Conservation (phyloP, 2,797 vertebrate species). For the Zalophus californianus region DNA sequence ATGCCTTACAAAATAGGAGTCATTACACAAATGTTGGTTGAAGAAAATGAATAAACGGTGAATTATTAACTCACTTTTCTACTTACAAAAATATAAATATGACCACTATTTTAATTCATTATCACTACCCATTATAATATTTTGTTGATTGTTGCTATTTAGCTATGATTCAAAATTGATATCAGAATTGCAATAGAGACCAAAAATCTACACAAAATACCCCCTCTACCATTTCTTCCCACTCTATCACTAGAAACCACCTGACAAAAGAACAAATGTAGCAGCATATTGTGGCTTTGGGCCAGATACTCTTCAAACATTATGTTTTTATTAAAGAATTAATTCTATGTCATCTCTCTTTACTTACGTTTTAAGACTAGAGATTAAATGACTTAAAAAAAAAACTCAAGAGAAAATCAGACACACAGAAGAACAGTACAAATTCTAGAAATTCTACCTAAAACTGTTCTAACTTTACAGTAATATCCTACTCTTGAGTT, state of each 20-base stretch:
- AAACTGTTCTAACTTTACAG: neutral
- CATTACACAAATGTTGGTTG: neutral
- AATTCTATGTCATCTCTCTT: neutral
- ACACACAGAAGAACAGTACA: neutral
- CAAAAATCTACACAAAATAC: constrained; percentile 2
- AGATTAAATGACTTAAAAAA: neutral
- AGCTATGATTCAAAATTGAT: constrained; percentile 31
- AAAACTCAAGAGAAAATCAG: neutral
- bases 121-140: neutral
- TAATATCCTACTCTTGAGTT: neutral
- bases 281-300: neutral
- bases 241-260: neutral
- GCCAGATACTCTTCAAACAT: constrained; percentile 22
- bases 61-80: neutral
- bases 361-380: neutral
- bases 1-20: neutral
- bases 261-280: neutral
- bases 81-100: neutral
- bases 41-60: constrained; percentile 22
- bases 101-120: constrained; percentile 1
- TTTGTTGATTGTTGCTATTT: neutral
- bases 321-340: constrained; percentile 44
- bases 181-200: neutral
- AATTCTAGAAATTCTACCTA: constrained; percentile 36
- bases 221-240: neutral